Conservation (phyloP, 2,888 invertebrate genomes). For the Standfussiana lucernea region DNA sequence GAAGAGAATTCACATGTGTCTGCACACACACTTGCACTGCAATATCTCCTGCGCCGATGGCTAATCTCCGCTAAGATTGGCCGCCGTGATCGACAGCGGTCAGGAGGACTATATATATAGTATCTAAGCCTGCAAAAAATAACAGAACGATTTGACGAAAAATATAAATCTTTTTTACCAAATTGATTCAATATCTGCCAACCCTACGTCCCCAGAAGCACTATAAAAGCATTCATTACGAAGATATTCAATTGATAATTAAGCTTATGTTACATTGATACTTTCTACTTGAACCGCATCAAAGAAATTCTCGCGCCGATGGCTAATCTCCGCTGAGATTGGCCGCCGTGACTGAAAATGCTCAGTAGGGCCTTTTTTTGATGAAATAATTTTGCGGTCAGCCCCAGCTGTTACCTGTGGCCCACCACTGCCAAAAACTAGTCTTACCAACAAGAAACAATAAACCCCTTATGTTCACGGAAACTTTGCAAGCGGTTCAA, state of each 20-base stretch:
- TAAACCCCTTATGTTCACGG: background rate
- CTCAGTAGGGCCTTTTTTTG: background rate
- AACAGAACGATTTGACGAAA: background rate
- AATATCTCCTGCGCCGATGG: no score
- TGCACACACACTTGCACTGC: no score
- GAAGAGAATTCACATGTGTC: no score
- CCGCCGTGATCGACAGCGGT: no score
- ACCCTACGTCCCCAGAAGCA: constrained; percentile 61
- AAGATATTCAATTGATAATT: constrained; percentile 89
- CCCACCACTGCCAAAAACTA: background rate
- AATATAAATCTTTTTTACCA: background rate
- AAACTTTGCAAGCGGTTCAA: constrained; percentile 20
- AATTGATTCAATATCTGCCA: constrained; percentile 21
- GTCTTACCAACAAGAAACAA: background rate
- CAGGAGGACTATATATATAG: no score
- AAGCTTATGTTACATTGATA: constrained; percentile 84
- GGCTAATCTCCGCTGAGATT: no score
- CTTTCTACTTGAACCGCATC: constrained; percentile 77
- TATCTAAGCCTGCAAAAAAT: no score
- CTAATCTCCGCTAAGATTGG: no score
- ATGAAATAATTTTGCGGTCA: background rate
- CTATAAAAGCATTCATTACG: constrained; percentile 81
- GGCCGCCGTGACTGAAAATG: no score
- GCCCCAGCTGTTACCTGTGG: background rate
- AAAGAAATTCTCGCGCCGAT: constrained; percentile 81